These are phyloP conservation scores for Acleris sparsana DNA, from an alignment of 2,888 invertebrate genomes.

Conservation along the genomic window DNA sequence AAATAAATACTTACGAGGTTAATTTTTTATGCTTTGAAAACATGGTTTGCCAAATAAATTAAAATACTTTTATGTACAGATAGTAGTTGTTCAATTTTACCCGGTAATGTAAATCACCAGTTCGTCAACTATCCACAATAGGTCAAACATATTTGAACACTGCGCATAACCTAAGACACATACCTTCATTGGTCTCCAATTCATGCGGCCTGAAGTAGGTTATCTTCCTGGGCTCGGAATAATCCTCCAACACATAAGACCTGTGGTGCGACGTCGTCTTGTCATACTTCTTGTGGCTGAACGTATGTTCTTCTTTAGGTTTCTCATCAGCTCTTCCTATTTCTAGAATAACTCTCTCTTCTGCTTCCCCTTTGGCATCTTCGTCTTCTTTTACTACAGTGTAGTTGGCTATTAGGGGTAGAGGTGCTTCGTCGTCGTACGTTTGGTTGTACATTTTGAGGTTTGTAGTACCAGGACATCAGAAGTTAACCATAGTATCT, in stretches of 20 bases:
- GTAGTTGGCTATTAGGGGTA: slow-evolving; percentile 72
- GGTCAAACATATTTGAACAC: too few species aligned
- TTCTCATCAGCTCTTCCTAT: slow-evolving; percentile 78
- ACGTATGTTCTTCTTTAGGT: slow-evolving; percentile 72
- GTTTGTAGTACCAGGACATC: background rate
- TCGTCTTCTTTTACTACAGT: slow-evolving; percentile 68
- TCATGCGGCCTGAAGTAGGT: slow-evolving; percentile 71
- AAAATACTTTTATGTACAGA: too few species aligned
- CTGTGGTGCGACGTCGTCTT: slow-evolving; percentile 78
- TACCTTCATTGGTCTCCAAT: slow-evolving; percentile 64
- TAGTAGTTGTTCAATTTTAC: too few species aligned
- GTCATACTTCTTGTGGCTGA: slow-evolving; percentile 80
- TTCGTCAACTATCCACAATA: too few species aligned
- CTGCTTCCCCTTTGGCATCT: slow-evolving; percentile 65
- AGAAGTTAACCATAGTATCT: background rate
- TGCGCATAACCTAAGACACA: slow-evolving; percentile 36
- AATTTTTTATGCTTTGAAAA: too few species aligned
- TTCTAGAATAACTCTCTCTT: slow-evolving; percentile 76
- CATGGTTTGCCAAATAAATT: too few species aligned
- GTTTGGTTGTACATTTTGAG: slow-evolving; percentile 66
- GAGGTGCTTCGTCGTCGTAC: slow-evolving; percentile 68
- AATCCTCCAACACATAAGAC: slow-evolving; percentile 76
- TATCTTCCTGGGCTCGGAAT: slow-evolving; percentile 62
- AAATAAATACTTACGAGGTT: too few species aligned
- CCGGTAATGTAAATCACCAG: too few species aligned